Conservation (phyloP, 2,113 vertebrate genomes). For the Zosterops pallidus region DNA sequence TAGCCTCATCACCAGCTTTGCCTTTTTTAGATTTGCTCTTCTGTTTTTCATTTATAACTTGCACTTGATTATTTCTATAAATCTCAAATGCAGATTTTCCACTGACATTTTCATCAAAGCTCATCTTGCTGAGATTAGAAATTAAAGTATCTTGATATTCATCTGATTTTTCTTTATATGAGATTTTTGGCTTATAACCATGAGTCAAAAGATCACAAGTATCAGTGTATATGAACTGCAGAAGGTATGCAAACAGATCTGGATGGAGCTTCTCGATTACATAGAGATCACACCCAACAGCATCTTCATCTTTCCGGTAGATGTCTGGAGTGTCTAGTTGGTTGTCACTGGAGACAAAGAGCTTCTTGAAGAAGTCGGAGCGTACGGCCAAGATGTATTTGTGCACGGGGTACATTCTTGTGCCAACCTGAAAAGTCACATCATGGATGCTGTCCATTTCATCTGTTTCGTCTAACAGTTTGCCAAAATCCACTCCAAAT, state of each 20-base stretch:
- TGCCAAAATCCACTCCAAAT: conserved; percentile 87
- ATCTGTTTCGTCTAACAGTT: conserved; percentile 84
- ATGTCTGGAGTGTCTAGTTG: conserved; percentile 69
- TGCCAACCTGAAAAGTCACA: conserved; percentile 88
- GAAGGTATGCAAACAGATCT: conserved; percentile 85
- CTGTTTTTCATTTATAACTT: conserved; percentile 77
- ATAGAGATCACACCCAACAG: conserved; percentile 87
- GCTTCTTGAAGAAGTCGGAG: conserved; percentile 88
- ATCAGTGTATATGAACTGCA: conserved; percentile 93
- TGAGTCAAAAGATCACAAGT: conserved; percentile 90
- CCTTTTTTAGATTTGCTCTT: conserved; percentile 87
- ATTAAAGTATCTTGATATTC: conserved; percentile 81
- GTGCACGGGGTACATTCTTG: conserved; percentile 87
- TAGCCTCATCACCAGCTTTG: conserved; percentile 78
- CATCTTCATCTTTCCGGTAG: conserved; percentile 85
- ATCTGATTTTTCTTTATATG: conserved; percentile 51
- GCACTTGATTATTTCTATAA: conserved; percentile 80
- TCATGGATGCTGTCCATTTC: conserved; percentile 95
- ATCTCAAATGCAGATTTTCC: conserved; percentile 85
- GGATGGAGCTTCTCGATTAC: conserved; percentile 87
- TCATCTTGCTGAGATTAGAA: conserved; percentile 84
- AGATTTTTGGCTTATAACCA: conserved; percentile 78
- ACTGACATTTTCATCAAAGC: conserved; percentile 72
- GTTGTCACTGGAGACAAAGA: conserved; percentile 73
- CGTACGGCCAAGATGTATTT: conserved; percentile 89